phyloP scores from a whole-genome alignment of 2,797 vertebrate species.

The Pelodytes ibericus region DNA sequence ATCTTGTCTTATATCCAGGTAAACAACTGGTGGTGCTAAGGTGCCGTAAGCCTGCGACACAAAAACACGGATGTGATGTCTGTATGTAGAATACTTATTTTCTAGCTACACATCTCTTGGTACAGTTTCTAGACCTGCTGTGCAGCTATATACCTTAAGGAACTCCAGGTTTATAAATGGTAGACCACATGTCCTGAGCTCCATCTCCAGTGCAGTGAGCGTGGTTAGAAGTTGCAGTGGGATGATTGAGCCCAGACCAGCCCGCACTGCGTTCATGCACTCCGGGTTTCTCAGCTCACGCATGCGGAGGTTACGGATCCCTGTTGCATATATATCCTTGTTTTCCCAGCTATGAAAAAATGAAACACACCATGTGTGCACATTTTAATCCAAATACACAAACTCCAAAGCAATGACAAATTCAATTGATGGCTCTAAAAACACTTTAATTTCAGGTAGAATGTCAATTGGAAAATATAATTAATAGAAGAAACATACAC shows the following conservation, averaged over 20 bases:
- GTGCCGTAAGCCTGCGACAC: no score
- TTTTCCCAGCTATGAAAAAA: constrained; percentile 91
- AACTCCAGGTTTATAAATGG: constrained; percentile 97
- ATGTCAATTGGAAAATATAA: no score
- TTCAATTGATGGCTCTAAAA: background rate
- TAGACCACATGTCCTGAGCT: constrained; percentile 93
- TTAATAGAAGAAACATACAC: no score
- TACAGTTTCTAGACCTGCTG: background rate
- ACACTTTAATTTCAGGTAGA: background rate
- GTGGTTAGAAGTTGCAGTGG: constrained; percentile 94
- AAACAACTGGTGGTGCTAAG: no score
- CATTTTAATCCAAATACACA: background rate
- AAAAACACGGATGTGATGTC: no score
- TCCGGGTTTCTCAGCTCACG: constrained; percentile 89
- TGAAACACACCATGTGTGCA: background rate
- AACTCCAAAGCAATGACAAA: background rate
- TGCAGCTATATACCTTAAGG: constrained; percentile 83
- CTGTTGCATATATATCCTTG: constrained; percentile 86
- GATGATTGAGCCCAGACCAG: constrained; percentile 90
- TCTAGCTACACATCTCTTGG: no score
- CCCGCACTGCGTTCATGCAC: constrained; percentile 88
- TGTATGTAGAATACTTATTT: no score
- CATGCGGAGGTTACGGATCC: constrained; percentile 85
- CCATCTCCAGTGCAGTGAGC: constrained; percentile 90
- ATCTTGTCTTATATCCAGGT: no score